Evolutionary conservation across 2,797 vertebrate genomes (phyloP).

Genomic region (Lutjanus argentimaculatus): DNA sequence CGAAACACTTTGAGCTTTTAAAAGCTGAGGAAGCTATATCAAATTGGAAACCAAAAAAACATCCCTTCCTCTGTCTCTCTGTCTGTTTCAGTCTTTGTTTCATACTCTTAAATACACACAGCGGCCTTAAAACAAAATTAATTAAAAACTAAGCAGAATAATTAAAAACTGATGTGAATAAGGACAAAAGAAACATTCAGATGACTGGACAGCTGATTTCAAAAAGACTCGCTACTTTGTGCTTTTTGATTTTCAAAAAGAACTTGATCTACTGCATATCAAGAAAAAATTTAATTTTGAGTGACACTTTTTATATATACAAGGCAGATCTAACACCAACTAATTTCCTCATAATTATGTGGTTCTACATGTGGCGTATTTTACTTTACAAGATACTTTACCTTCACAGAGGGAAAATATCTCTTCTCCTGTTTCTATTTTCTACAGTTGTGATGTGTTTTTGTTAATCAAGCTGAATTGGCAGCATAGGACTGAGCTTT

Average conservation of each 20-base stretch:
- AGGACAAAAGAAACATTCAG: slow-evolving; percentile 67
- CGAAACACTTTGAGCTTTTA: slow-evolving; percentile 55
- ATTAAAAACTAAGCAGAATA: slow-evolving; percentile 73
- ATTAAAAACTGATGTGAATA: slow-evolving; percentile 65
- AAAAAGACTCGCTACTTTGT: slow-evolving; percentile 32
- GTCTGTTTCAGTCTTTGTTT: slow-evolving; percentile 44
- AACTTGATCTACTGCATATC: slow-evolving; percentile 53
- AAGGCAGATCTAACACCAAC: slow-evolving; percentile 9
- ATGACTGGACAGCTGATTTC: slow-evolving; percentile 43
- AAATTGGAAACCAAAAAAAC: slow-evolving; percentile 38
- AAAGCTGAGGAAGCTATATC: slow-evolving; percentile 44
- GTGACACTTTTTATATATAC: slow-evolving; percentile 37
- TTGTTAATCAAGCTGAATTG: slow-evolving; percentile 46
- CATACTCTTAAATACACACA: slow-evolving; percentile 40
- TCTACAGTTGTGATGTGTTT: slow-evolving; percentile 31
- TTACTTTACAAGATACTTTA: slow-evolving; percentile 2
- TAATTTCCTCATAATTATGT: slow-evolving; percentile 16
- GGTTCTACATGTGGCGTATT: neutral
- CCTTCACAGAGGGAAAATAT: slow-evolving; percentile 12
- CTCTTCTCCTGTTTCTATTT: slow-evolving; percentile 34
- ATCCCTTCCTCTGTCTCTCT: slow-evolving; percentile 8
- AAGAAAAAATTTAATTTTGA: slow-evolving; percentile 44
- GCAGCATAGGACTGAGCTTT: slow-evolving; percentile 35
- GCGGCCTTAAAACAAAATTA: slow-evolving; percentile 64
- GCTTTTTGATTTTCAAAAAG: slow-evolving; percentile 38